Percentiles rank a stretch among this genome's conserved stretches.
Evolutionary conservation across 2,113 vertebrate species (phyloP).

Genomic region (Nannobrachium achirus): DNA sequence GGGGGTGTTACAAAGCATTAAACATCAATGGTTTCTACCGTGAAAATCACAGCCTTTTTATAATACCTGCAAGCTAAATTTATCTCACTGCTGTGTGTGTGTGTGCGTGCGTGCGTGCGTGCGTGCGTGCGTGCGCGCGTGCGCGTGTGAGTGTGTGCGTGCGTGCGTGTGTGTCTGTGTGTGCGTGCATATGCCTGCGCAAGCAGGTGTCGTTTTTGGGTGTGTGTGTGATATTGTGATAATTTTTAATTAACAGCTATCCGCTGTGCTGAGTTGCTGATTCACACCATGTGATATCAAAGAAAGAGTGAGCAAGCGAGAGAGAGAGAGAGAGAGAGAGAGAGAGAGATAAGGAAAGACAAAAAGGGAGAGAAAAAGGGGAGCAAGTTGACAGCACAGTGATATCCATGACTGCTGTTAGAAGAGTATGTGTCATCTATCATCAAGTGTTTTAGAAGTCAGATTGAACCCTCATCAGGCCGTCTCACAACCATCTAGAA

Average conservation of each 20-base stretch:
- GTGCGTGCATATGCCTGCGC: constrained; percentile 13
- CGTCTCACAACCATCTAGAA: too few species aligned
- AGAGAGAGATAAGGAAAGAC: neutral
- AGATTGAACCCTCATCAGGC: constrained; percentile 29
- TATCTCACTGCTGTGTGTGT: neutral
- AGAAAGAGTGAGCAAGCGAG: neutral
- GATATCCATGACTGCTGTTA: constrained; percentile 57
- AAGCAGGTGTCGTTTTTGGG: too few species aligned
- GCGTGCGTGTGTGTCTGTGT: constrained; percentile 1
- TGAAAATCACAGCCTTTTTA: neutral
- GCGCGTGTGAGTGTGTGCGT: too few species aligned
- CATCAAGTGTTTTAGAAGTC: constrained; percentile 26
- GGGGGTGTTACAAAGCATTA: neutral
- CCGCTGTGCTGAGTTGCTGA: constrained; percentile 37
- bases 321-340: neutral
- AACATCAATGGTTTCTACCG: neutral
- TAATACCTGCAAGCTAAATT: neutral
- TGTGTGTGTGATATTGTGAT: constrained; percentile 19
- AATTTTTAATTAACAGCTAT: constrained; percentile 63
- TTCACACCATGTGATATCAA: constrained; percentile 53
- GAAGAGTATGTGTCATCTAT: constrained; percentile 25
- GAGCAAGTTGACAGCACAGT: constrained; percentile 30
- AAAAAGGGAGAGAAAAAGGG: neutral
- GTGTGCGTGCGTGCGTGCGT: constrained; percentile 14
- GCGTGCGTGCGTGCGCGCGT: neutral